Evolutionary conservation across 2,797 vertebrate species (phyloP).

Genomic region (Pelochelys cantorii): DNA sequence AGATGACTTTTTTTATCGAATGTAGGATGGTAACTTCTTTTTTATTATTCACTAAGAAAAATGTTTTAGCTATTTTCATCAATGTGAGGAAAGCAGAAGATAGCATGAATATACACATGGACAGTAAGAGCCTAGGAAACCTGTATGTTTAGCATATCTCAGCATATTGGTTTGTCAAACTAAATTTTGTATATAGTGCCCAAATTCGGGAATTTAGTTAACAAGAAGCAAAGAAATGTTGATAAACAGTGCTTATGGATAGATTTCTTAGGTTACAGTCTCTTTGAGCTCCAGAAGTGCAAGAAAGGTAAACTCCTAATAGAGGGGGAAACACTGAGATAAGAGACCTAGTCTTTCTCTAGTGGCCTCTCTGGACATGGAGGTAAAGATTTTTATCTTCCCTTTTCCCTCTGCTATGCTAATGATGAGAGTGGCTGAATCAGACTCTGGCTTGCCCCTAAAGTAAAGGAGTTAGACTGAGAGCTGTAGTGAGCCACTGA

Average conservation of each 20-base stretch:
- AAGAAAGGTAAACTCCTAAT: no score
- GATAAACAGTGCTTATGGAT: constrained; percentile 64
- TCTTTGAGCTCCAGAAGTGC: no score
- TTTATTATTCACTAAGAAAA: background rate
- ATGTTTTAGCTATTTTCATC: background rate
- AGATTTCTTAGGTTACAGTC: background rate
- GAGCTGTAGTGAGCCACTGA: no score
- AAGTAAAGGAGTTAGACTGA: no score
- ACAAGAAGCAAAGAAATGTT: constrained; percentile 20
- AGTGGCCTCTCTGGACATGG: no score
- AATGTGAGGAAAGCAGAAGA: background rate
- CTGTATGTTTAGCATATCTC: background rate
- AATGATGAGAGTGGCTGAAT: no score
- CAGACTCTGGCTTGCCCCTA: no score
- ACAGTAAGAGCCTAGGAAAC: background rate
- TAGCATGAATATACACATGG: background rate
- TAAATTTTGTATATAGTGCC: constrained; percentile 9
- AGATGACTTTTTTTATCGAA: background rate
- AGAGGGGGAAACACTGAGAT: no score
- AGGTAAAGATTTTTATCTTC: no score
- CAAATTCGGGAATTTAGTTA: constrained; percentile 40
- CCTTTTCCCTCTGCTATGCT: no score
- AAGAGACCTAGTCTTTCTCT: no score
- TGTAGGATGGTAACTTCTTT: background rate
- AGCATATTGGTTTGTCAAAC: constrained; percentile 9